A percentile compares a stretch with the other conserved stretches of the same genome.
Conservation (phyloP, 2,113 vertebrate species). For the Paracanthobrama guichenoti region DNA sequence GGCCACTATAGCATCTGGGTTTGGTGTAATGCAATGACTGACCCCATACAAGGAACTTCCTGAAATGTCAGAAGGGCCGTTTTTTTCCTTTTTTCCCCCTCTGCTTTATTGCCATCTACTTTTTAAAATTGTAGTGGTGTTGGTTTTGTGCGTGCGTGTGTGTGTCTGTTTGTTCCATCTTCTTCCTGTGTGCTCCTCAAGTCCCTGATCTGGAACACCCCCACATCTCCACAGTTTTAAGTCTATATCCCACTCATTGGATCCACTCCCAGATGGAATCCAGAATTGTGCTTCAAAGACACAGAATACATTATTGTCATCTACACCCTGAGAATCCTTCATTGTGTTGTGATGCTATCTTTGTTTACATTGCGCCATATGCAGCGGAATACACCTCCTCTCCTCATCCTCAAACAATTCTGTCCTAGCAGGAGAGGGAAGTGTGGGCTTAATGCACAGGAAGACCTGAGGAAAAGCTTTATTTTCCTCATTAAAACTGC, state of each 20-base stretch:
- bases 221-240: conserved; percentile 64
- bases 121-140: not conserved
- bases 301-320: not conserved
- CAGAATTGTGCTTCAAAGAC: conserved; percentile 31
- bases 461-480: conserved; percentile 57
- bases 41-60: conserved; percentile 72
- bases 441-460: conserved; percentile 54
- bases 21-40: conserved; percentile 56
- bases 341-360: conserved; percentile 32
- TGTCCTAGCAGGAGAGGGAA: conserved; percentile 56
- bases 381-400: conserved; percentile 32
- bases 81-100: conserved; percentile 57
- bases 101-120: conserved; percentile 25
- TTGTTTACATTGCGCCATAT: conserved; percentile 40
- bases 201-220: conserved; percentile 59
- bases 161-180: conserved; percentile 38
- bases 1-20: conserved; percentile 66
- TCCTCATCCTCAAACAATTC: conserved; percentile 38
- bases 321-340: conserved; percentile 26
- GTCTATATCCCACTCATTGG: conserved; percentile 66
- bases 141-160: not conserved
- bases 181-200: conserved; percentile 42
- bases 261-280: conserved; percentile 22
- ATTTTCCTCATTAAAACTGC: conserved; percentile 49
- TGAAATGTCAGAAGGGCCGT: conserved; percentile 70